Evolutionary conservation across 2,888 invertebrate genomes (phyloP), one percentile per base, ranked within the genome.

Genomic region (Mimumesa dahlbomi): DNA sequence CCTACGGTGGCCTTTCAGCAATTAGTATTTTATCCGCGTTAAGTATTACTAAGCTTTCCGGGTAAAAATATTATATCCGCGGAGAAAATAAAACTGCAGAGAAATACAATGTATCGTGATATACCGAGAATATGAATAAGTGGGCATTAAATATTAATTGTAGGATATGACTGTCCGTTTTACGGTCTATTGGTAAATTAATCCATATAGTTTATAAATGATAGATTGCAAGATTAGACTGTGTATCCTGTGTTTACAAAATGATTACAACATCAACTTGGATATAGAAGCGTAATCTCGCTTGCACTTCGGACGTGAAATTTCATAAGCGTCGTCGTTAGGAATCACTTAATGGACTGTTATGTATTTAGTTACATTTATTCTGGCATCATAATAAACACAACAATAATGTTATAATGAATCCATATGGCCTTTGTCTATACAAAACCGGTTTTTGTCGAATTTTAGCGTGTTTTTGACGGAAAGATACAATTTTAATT

Each of bases 1-100:
- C 50, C 63, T 59, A 29, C 25, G n/a, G 9, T 50, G 45, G 58
- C 58, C 66, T 56, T 71, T 62, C 43, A 45, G 34, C 57, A 68
- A 71, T 68, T 62, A 45, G 11, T 62, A 53, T 48, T 57, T 68
- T 68, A 40, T 62, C 38, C 62, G 29, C 16, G 18, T 5, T 14
- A 22, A 9, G 21, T 29, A 56, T 69, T 57, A 40, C 19, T 31
- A 14, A 1, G 14, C 29, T 59, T 64, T 34, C 36, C 52, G 53
- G 31, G 14, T 40, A 29, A 56, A 64, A 34, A n/a, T 9, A n/a
- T 34, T 34, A n/a, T n/a, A 11, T n/a, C n/a, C 2, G 11, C n/a
- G n/a, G 34, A 7, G n/a, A 42, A 13, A 29, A 29, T 48, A 13
- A 25, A 19, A n/a, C 21, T 7, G 14, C 13, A 25, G 14, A 14